phyloP scores from a whole-genome alignment of 2,888 invertebrate genomes.

The Autographa gamma region DNA sequence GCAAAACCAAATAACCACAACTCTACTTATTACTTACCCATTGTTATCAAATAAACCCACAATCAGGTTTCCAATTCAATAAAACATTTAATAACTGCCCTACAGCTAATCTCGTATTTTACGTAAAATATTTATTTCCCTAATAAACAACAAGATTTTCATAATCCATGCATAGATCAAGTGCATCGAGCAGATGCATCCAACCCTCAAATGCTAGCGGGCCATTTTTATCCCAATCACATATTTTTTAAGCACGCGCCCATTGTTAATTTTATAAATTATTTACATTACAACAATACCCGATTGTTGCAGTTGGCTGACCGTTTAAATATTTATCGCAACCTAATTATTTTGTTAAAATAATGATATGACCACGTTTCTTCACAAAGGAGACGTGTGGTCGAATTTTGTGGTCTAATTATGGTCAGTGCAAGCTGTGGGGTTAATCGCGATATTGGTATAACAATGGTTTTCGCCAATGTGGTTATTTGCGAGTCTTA shows the following conservation, averaged over 20 bases:
- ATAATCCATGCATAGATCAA: constrained; percentile 54
- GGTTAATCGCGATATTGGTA: constrained; percentile 50
- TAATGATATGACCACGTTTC: constrained; percentile 72
- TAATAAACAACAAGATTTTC: constrained; percentile 53
- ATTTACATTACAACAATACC: constrained; percentile 73
- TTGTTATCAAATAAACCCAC: neutral
- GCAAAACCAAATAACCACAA: neutral
- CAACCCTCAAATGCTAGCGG: constrained; percentile 66
- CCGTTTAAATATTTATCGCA: constrained; percentile 75
- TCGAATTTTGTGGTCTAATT: constrained; percentile 68
- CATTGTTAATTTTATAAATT: constrained; percentile 76
- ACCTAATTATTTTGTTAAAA: constrained; percentile 84
- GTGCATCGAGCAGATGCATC: constrained; percentile 68
- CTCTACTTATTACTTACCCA: neutral
- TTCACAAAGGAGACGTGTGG: constrained; percentile 66
- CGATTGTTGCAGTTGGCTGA: constrained; percentile 71
- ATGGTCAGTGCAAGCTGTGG: constrained; percentile 60
- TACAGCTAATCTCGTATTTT: constrained; percentile 29
- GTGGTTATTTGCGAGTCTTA: constrained; percentile 32
- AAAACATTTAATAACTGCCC: constrained; percentile 18
- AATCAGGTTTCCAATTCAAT: constrained; percentile 10
- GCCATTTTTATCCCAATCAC: constrained; percentile 70
- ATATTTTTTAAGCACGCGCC: constrained; percentile 75
- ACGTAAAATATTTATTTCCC: constrained; percentile 49
- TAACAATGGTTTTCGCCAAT: constrained; percentile 37